phyloP scores from a whole-genome alignment of 2,797 vertebrate genomes.

The Acomys russatus region DNA sequence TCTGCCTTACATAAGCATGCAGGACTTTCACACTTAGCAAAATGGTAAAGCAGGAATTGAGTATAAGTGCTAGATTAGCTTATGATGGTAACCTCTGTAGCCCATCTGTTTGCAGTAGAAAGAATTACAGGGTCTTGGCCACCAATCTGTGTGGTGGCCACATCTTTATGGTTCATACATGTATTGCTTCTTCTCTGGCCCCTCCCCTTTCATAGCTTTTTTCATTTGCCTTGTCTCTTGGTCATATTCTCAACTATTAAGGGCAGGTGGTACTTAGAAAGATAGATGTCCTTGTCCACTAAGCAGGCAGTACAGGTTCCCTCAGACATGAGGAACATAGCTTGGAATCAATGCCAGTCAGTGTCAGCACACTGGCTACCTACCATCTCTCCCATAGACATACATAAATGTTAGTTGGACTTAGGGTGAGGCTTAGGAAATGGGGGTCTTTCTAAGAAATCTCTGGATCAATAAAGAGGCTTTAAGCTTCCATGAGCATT shows the following conservation, averaged over 20 bases:
- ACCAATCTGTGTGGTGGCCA: constrained; percentile 67
- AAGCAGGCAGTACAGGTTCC: not conserved
- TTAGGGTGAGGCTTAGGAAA: not conserved
- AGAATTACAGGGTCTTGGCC: constrained; percentile 69
- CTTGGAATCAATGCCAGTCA: not conserved
- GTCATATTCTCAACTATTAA: constrained; percentile 69
- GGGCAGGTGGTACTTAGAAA: constrained; percentile 42
- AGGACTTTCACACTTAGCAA: not conserved
- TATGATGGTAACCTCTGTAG: not conserved
- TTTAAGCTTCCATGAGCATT: not conserved
- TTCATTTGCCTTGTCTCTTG: constrained; percentile 58
- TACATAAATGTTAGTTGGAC: not conserved
- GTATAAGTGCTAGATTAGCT: constrained; percentile 40
- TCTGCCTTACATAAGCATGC: not conserved
- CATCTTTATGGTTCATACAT: not conserved
- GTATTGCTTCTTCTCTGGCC: not conserved
- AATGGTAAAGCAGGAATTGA: constrained; percentile 23
- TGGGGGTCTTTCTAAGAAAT: not conserved
- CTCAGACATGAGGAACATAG: not conserved
- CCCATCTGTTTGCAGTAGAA: constrained; percentile 67
- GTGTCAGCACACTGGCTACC: not conserved
- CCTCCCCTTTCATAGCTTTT: constrained; percentile 37
- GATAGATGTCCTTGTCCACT: constrained; percentile 65
- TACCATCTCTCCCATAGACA: not conserved
- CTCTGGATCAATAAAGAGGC: not conserved